Evolutionary conservation across 2,113 vertebrate genomes (phyloP), one percentile per base, ranked within the genome.

Genomic region (Ophiodon elongatus): DNA sequence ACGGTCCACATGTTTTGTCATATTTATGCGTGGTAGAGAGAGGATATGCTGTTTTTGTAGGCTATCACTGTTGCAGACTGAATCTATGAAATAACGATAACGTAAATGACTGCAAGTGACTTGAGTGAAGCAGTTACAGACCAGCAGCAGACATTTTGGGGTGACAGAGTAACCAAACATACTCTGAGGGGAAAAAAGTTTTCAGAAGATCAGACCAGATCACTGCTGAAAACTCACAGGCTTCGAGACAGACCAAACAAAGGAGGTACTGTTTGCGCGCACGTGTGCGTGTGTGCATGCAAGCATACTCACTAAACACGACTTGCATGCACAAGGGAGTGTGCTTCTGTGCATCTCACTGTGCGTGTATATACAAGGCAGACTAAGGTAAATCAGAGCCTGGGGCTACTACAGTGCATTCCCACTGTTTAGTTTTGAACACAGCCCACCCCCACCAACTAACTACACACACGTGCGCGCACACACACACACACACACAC

Each of bases 391-490:
- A 76, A 57, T 37, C 79, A 60, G 63, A 85, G 87, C 74, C 80
- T 50, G 65, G 69, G 84, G 72, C 76, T 23, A 76, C 63, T 57
- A 82, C 82, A 87, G 88, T 88, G 72, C 73, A 82, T 89, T 92
- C 84, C 80, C 89, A 88, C 87, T 89, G 84, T 89, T 86, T 45
- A 73, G 86, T 90, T 81, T 50, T 83, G 50, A 81, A 91, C 59
- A 72, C 33, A 64, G 84, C 84, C 89, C 76, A 88, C 93, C 91
- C 90, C 92, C 90, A 89, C 39, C 66, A 27, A 29, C 70, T 27
- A 47, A 79, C 77, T 79, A 70, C 73, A 79, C 72, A 78, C 69
- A 31, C 7, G 25, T 31, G 3, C 8, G 79, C 80, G 72, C 77
- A 82, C 7, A 11, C 81, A 83, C 17, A 6, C 57, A 50, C 88